Evolutionary conservation across 2,888 invertebrate genomes (phyloP).

Genomic region (Papilio demoleus): DNA sequence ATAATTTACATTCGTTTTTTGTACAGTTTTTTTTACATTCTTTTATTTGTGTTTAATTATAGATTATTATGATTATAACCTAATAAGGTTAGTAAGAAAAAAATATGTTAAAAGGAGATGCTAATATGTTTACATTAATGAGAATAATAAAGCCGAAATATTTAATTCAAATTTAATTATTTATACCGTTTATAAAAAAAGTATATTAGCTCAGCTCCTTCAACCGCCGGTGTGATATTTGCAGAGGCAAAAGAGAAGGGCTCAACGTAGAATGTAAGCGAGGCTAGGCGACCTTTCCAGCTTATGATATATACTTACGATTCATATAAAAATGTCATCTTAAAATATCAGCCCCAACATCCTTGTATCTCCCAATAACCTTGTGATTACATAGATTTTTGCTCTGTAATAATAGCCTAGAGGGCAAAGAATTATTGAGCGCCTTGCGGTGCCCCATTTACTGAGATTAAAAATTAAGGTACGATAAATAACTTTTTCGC

Average conservation of each 20-base stretch:
- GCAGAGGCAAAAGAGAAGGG: conserved; percentile 33
- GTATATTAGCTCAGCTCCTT: background rate
- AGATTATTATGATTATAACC: background rate
- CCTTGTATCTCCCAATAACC: conserved; percentile 3
- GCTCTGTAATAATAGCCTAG: background rate
- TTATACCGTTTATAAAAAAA: background rate
- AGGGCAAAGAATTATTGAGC: background rate
- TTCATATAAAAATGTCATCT: conserved; percentile 16
- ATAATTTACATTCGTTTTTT: background rate
- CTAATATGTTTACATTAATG: background rate
- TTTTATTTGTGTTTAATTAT: background rate
- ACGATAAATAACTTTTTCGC: background rate
- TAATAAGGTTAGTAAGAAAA: background rate
- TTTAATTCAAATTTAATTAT: background rate
- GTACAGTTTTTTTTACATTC: background rate
- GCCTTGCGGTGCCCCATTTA: background rate
- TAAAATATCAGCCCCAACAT: conserved; percentile 19
- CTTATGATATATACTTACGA: conserved; percentile 15
- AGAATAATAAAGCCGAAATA: no score
- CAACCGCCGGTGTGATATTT: conserved; percentile 24
- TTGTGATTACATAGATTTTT: background rate
- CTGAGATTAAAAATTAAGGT: background rate
- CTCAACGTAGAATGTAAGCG: conserved; percentile 5
- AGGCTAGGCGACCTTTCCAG: conserved; percentile 12
- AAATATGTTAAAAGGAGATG: background rate